Conservation (phyloP, 2,113 vertebrate species). For the Phycodurus eques region DNA sequence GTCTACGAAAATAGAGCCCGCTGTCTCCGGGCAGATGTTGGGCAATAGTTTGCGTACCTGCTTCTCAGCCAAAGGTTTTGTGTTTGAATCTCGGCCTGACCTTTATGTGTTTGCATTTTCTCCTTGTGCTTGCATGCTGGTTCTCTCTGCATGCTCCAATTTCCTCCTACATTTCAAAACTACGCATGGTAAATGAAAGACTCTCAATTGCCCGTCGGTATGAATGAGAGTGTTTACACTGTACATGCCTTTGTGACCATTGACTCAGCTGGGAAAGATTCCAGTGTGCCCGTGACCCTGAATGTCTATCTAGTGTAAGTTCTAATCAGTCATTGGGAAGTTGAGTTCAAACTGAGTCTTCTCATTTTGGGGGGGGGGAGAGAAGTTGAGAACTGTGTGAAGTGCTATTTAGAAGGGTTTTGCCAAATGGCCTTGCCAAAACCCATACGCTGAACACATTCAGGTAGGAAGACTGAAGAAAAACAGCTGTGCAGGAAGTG, state of each 20-base stretch:
- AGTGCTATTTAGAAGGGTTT: background rate
- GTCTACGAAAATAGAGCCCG: too few species aligned
- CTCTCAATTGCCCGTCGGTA: too few species aligned
- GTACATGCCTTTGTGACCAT: too few species aligned
- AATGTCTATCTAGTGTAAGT: too few species aligned
- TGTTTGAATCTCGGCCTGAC: background rate
- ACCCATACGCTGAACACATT: background rate
- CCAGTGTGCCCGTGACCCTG: background rate
- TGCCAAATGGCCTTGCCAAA: background rate
- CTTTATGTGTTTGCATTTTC: background rate
- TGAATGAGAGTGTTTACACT: too few species aligned
- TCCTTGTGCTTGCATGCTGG: background rate
- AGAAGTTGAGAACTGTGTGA: background rate
- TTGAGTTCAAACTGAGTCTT: background rate
- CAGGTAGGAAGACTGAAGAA: background rate
- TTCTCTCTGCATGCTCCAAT: too few species aligned
- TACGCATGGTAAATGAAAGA: too few species aligned
- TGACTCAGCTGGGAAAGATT: too few species aligned
- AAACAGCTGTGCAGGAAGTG: slow-evolving; percentile 31
- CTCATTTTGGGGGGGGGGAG: too few species aligned
- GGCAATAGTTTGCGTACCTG: too few species aligned
- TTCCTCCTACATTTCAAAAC: too few species aligned
- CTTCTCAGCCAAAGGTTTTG: too few species aligned
- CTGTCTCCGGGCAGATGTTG: background rate
- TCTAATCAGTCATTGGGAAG: background rate